Base-by-base conservation (phyloP, 2,113 vertebrate species). In the Syngnathus typhle region DNA sequence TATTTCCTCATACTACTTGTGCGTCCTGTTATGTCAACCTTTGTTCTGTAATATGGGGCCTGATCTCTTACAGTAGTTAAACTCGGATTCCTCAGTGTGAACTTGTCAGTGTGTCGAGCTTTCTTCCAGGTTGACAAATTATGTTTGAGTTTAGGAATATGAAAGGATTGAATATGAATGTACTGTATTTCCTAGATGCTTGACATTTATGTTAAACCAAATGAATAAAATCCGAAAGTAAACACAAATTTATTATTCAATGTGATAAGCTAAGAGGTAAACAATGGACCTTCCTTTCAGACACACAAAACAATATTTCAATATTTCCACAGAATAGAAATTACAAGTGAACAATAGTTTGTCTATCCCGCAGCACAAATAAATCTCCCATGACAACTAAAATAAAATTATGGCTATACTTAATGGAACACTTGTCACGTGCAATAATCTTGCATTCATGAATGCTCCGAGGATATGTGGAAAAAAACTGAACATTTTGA, bases 401-500 rank as follows among this genome's bases (percentile, higher is more conserved):
- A 58, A 58, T 36, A 0, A 12, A 58, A 36, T 58, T 36, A 8
- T 55, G 51, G 4, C 18, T 36, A 36, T 1, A 32, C 6, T 32
- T 27, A 15, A 56, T 36, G 55, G 27, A 56, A 56, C 55, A 23
- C n/a, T 10, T 27, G 23, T 32, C 6, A 23, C 12, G 23, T 55
- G 54, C 54, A 56, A 56, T 27, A 54, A 23, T 21, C 44, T 47
- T 47, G 44, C 27, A 32, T 56, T 32, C 54, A 15, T 56, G 54
- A 32, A 58, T 18, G 27, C 27, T 18, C 15, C 7, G 55, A 58
- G 13, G 60, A 44, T 62, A n/a, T 43, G 60, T 60, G 55, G 51
- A 41, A 52, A 64, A 52, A 64, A 52, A 76, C 6, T 37, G 52
- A 60, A 65, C 13, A 43, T 36, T 67, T 67, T 58, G 65, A 58